Percentiles rank a stretch among this genome's conserved stretches.
phyloP scores from a whole-genome alignment of 2,113 vertebrate genomes.

The Vulpes vulpes region DNA sequence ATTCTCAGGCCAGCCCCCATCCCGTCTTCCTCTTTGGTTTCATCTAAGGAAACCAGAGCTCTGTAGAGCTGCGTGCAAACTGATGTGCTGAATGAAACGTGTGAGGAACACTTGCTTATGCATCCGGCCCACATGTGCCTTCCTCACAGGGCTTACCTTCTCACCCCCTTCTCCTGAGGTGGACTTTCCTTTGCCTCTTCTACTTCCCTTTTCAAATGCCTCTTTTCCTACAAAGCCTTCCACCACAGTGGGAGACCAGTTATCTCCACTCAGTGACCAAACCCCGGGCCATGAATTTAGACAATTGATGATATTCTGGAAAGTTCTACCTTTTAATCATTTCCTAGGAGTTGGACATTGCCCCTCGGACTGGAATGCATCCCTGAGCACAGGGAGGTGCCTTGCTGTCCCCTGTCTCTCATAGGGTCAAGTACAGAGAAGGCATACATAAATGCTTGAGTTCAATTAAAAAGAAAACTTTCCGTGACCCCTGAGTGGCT shows the following conservation, averaged over 20 bases:
- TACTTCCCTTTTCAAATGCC: background rate
- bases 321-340: background rate
- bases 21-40: background rate
- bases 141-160: background rate
- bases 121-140: background rate
- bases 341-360: background rate
- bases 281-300: background rate
- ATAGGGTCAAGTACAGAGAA: background rate
- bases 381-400: background rate
- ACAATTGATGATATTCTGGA: background rate
- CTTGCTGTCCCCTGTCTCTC: background rate
- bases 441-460: background rate
- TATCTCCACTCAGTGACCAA: background rate
- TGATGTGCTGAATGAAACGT: background rate
- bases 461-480: background rate
- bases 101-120: no score
- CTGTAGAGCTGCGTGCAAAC: background rate
- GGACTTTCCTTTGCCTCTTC: background rate
- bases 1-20: background rate
- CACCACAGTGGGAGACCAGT: background rate
- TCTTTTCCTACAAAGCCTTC: background rate
- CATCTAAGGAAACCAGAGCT: background rate
- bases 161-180: background rate
- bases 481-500: no score
- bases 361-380: background rate